Evolutionary conservation across 92 coral and sea anemone genomes (phyloP).

Genomic region (Palythoa caribaeorum): DNA sequence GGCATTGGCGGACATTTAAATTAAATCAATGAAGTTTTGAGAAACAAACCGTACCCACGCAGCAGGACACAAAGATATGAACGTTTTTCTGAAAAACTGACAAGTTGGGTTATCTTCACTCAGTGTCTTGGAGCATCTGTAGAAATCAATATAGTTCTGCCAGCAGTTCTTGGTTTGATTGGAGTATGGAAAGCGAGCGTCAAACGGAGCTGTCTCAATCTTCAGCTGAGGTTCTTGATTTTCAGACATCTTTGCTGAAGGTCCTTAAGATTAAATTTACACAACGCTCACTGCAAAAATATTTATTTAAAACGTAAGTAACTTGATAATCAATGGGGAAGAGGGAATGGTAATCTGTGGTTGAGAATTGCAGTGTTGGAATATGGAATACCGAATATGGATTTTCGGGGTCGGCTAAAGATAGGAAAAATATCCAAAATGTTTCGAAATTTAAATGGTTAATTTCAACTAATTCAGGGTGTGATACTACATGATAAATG

Average conservation of each 20-base stretch:
- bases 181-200: conserved; percentile 96
- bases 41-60: conserved; percentile 72
- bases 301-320: not conserved
- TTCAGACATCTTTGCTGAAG: conserved; percentile 8
- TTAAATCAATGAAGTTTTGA: not conserved
- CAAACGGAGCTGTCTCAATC: conserved; percentile 95
- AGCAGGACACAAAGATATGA: conserved; percentile 86
- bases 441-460: too few relatives aligned
- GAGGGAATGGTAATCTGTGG: too few relatives aligned
- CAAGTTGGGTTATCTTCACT: conserved; percentile 86
- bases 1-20: too few relatives aligned
- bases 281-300: not conserved
- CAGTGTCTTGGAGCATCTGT: conserved; percentile 79
- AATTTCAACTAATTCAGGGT: too few relatives aligned
- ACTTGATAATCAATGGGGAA: too few relatives aligned
- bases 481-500: too few relatives aligned
- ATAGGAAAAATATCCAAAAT: too few relatives aligned
- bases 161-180: conserved; percentile 99
- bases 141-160: conserved; percentile 95
- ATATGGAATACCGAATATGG: too few relatives aligned
- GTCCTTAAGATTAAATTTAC: not conserved
- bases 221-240: conserved; percentile 38
- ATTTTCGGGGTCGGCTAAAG: too few relatives aligned
- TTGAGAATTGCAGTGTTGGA: too few relatives aligned
- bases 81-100: conserved; percentile 70